Percentiles rank a stretch among this genome's conserved stretches.
Conservation (phyloP, 2,888 invertebrate genomes). For the Apotomis turbidana region DNA sequence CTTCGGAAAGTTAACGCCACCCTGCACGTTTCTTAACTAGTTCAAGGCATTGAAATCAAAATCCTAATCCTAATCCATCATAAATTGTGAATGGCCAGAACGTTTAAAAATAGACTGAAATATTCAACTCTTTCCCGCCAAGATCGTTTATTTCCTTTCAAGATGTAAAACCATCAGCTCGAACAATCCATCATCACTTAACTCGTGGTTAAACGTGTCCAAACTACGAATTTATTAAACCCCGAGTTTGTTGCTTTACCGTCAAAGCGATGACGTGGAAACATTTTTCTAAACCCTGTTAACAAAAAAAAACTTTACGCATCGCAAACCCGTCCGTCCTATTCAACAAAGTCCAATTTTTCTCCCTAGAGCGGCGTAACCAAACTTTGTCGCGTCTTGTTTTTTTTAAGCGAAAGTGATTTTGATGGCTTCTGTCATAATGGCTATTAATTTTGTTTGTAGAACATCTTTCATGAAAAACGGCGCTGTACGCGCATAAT, state of each 20-base stretch:
- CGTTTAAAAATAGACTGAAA: slow-evolving; percentile 2
- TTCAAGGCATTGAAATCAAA: no score
- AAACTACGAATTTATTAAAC: slow-evolving; percentile 49
- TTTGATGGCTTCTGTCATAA: slow-evolving; percentile 52
- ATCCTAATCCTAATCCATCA: neutral
- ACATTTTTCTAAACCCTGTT: slow-evolving; percentile 53
- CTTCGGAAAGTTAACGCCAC: no score
- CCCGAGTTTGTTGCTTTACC: slow-evolving; percentile 51
- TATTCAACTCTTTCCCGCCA: slow-evolving; percentile 14
- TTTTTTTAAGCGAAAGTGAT: slow-evolving; percentile 48
- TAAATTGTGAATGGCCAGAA: neutral
- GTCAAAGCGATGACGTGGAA: slow-evolving; percentile 55
- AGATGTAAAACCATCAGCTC: slow-evolving; percentile 42
- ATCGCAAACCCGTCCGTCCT: neutral
- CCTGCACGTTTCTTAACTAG: no score
- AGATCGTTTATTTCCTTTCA: slow-evolving; percentile 35
- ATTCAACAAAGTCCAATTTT: slow-evolving; percentile 20
- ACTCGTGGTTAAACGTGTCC: slow-evolving; percentile 51
- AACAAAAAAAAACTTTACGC: slow-evolving; percentile 37
- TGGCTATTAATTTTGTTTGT: slow-evolving; percentile 50
- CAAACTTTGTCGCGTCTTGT: slow-evolving; percentile 43
- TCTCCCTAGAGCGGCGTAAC: neutral
- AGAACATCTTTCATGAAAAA: slow-evolving; percentile 37
- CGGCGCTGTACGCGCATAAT: slow-evolving; percentile 27
- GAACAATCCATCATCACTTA: slow-evolving; percentile 52